Conservation (phyloP, 2,113 vertebrate species). For the Sciurus niger region DNA sequence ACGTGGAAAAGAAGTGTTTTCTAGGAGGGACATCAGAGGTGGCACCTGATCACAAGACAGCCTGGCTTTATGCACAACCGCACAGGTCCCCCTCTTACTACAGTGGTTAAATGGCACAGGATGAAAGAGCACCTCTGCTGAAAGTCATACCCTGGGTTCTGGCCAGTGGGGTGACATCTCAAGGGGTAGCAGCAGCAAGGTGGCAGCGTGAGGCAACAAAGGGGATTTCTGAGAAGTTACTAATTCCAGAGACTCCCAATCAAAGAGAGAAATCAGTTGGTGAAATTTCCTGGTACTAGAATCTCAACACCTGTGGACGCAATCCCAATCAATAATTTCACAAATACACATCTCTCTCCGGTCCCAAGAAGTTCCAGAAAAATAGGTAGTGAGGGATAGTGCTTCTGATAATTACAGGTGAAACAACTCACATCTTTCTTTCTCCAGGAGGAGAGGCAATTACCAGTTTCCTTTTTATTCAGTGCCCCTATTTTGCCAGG, state of each 20-base stretch:
- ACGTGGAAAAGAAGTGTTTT: neutral
- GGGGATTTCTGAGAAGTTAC: neutral
- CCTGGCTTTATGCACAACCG: rapidly evolving
- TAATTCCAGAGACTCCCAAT: neutral
- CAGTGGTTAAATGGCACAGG: no score
- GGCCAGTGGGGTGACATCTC: neutral
- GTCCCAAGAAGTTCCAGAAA: neutral
- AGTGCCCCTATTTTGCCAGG: neutral
- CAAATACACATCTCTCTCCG: neutral
- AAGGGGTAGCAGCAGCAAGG: neutral
- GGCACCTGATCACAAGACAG: neutral
- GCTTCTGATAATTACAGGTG: neutral
- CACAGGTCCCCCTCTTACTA: rapidly evolving
- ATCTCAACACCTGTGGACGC: neutral
- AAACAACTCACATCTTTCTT: neutral
- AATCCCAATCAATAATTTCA: neutral
- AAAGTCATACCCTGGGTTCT: neutral
- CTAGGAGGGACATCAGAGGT: neutral
- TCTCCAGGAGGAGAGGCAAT: neutral
- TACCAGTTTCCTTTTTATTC: neutral
- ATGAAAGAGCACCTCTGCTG: neutral
- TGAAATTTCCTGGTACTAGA: neutral
- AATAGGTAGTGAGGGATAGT: neutral
- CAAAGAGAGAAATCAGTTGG: neutral
- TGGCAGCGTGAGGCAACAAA: neutral